phyloP scores from a whole-genome alignment of 2,797 vertebrate genomes.

The Poecilia velifera region DNA sequence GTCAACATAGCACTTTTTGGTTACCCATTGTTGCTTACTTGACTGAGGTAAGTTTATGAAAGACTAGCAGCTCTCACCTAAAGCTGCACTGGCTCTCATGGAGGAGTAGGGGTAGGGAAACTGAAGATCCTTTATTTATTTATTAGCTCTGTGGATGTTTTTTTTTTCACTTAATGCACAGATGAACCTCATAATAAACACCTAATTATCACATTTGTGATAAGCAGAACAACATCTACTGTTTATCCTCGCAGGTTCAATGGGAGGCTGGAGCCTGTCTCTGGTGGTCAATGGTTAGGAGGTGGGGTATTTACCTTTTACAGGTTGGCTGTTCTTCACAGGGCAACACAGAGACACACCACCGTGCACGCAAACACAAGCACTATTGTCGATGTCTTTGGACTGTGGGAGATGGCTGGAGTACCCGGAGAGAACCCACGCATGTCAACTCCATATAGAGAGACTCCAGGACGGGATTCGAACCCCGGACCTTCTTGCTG shows the following conservation, averaged over 20 bases:
- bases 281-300: too few species aligned
- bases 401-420: neutral
- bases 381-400: neutral
- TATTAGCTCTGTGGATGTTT: neutral
- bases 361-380: too few species aligned
- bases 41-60: neutral
- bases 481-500: neutral
- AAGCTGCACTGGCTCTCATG: neutral
- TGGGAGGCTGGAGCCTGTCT: neutral
- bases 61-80: neutral
- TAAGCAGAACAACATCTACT: neutral
- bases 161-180: neutral
- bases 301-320: too few species aligned
- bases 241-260: neutral
- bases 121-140: neutral
- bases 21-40: slow-evolving; percentile 5
- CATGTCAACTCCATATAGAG: neutral
- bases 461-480: neutral
- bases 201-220: neutral
- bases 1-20: neutral
- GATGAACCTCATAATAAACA: too few species aligned
- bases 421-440: neutral
- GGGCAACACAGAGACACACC: too few species aligned
- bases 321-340: neutral
- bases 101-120: neutral